These are phyloP conservation scores for Notothenia rossii DNA, from an alignment of 2,113 vertebrate species.

Conservation along the genomic window DNA sequence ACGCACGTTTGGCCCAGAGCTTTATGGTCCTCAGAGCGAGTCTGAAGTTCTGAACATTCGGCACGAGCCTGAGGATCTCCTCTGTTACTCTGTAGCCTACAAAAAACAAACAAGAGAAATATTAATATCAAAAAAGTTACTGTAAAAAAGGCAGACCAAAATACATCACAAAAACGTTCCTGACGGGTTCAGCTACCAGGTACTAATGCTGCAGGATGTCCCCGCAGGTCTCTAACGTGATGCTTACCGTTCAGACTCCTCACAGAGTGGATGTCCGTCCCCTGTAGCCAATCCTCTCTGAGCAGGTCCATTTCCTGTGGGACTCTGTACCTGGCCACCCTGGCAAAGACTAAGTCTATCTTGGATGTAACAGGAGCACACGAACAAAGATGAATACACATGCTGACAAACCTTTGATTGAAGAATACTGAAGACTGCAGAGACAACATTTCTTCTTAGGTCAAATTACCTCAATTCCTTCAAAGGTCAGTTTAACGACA, in stretches of 20 bases:
- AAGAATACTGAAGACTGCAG: neutral
- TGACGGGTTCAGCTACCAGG: neutral
- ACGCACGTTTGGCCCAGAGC: conserved; percentile 2
- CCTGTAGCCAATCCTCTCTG: conserved; percentile 89
- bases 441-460: neutral
- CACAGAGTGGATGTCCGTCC: conserved; percentile 91
- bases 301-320: conserved; percentile 91
- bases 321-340: conserved; percentile 90
- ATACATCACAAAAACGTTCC: neutral
- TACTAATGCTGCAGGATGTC: neutral
- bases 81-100: conserved; percentile 94
- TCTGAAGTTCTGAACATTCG: conserved; percentile 93
- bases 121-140: neutral
- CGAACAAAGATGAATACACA: neutral
- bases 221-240: neutral
- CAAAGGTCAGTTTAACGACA: conserved; percentile 92
- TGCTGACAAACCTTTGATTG: neutral
- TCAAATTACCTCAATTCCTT: conserved; percentile 90
- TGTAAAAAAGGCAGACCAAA: neutral
- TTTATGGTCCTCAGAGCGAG: conserved; percentile 81
- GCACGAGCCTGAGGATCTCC: conserved; percentile 94
- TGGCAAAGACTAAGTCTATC: conserved; percentile 95
- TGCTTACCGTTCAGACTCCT: conserved; percentile 92
- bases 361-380: conserved; percentile 68
- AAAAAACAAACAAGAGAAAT: neutral